Base-by-base conservation (phyloP, 2,888 invertebrate genomes). In the Andrena hattorfiana region DNA sequence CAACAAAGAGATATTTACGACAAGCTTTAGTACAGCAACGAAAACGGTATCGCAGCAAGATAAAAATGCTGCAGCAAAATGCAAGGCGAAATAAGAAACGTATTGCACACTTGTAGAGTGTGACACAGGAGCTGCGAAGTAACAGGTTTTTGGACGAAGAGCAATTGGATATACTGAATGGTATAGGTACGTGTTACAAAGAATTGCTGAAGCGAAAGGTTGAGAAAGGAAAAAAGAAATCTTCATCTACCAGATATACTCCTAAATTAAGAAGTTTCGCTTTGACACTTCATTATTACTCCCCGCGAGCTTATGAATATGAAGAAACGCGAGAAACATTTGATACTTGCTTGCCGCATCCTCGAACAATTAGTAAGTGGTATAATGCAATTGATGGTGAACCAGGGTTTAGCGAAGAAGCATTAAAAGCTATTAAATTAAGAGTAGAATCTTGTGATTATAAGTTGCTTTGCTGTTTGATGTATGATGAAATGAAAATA, bases 371-470 rank as follows among this genome's bases (percentile, higher is more conserved):
- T 35, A 35, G 10, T 35, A 51, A 5, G 49, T 51, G 49, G 49
- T n/a, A 51, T 51, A 51, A 51, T 51, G 49, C 5, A 51, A n/a
- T 49, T n/a, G 49, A 49, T 49, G 49, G 6, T 49, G n/a, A 49
- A 49, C n/a, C 49, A n/a, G 49, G 49, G 13, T 5, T n/a, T 51
- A 51, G 49, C n/a, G n/a, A 51, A 51, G 49, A 51, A 51, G 49
- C 49, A 51, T 51, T 51, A 51, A 51, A n/a, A n/a, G n/a, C 49
- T 51, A n/a, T 51, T 7, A n/a, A 51, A 51, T 51, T 51, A 51
- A 51, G 49, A 51, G 49, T 51, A n/a, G n/a, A 51, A 51, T 51
- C 49, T 51, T 51, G 49, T 51, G 49, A 51, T 51, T n/a, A 51
- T 51, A 51, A 51, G 5, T n/a, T 51, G 49, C n/a, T 51, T 16